These are phyloP conservation scores for Petrophora chlorosata DNA, from an alignment of 2,888 invertebrate species.

Conservation along the genomic window DNA sequence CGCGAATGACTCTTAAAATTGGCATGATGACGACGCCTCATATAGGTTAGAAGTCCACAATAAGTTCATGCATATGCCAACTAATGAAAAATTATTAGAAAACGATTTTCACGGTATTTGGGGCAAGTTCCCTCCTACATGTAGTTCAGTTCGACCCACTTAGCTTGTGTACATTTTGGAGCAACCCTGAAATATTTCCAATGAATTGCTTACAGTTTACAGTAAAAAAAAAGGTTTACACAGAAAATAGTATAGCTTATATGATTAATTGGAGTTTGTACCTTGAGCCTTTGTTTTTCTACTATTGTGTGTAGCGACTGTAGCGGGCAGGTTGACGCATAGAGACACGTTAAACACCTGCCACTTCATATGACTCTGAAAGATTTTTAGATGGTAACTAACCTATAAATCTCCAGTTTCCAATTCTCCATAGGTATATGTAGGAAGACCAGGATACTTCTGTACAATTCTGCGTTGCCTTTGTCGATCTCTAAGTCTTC, in stretches of 20 bases:
- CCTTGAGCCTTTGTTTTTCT: not conserved
- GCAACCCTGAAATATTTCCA: constrained; percentile 60
- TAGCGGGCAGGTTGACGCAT: too few species aligned
- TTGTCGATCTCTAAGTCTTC: too few species aligned
- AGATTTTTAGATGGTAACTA: too few species aligned
- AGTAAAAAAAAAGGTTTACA: not conserved
- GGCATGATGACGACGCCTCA: constrained; percentile 2
- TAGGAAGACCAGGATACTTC: too few species aligned
- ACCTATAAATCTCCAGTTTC: too few species aligned
- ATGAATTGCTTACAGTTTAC: constrained; percentile 36
- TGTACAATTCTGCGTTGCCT: too few species aligned
- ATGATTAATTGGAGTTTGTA: constrained; percentile 2
- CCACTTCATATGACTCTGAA: too few species aligned
- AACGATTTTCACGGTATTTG: constrained; percentile 49
- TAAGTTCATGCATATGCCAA: too few species aligned
- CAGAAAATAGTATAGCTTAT: constrained; percentile 1
- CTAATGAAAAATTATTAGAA: constrained; percentile 17
- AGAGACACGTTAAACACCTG: too few species aligned
- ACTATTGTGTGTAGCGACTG: not conserved
- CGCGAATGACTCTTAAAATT: not conserved
- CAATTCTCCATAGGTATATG: too few species aligned
- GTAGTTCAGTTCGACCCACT: constrained; percentile 49
- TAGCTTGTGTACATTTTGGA: constrained; percentile 56
- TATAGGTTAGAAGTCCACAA: too few species aligned
- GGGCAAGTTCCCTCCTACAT: constrained; percentile 58